Conservation (phyloP, 2,113 vertebrate species). For the Hemichromis elongatus region DNA sequence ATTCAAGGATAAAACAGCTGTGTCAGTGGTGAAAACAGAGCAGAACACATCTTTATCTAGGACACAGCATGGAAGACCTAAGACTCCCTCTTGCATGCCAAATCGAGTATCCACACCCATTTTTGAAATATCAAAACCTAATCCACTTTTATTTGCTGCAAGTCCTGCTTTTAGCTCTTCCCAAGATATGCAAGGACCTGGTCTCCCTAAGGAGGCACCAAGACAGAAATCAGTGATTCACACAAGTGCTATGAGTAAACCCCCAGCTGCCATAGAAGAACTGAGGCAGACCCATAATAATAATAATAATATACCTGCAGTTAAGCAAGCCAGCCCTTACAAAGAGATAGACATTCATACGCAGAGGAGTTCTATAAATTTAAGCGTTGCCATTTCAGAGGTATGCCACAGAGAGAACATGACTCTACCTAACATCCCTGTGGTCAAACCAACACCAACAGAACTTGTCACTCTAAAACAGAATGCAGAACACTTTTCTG, state of each 20-base stretch:
- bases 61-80: slow-evolving; percentile 35
- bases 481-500: slow-evolving; percentile 19
- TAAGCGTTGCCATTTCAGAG: background rate
- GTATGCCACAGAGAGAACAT: slow-evolving; percentile 10
- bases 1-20: slow-evolving; percentile 8
- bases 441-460: slow-evolving; percentile 13
- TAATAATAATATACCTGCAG: background rate
- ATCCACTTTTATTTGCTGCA: slow-evolving; percentile 50
- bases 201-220: background rate
- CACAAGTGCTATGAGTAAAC: background rate
- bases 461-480: background rate
- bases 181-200: slow-evolving; percentile 2
- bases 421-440: background rate
- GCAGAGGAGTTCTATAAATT: background rate
- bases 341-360: slow-evolving; percentile 21
- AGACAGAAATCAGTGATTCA: background rate
- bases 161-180: slow-evolving; percentile 38
- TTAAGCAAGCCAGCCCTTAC: background rate
- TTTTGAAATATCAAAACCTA: slow-evolving; percentile 62
- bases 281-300: background rate
- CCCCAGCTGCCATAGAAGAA: background rate
- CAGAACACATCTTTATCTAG: slow-evolving; percentile 9
- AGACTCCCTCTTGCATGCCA: slow-evolving; percentile 38
- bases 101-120: slow-evolving; percentile 42
- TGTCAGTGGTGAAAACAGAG: slow-evolving; percentile 7